These are phyloP conservation scores for Astreopora myriophthalma DNA, from an alignment of 64 coral and sea anemone genomes.

Conservation along the genomic window DNA sequence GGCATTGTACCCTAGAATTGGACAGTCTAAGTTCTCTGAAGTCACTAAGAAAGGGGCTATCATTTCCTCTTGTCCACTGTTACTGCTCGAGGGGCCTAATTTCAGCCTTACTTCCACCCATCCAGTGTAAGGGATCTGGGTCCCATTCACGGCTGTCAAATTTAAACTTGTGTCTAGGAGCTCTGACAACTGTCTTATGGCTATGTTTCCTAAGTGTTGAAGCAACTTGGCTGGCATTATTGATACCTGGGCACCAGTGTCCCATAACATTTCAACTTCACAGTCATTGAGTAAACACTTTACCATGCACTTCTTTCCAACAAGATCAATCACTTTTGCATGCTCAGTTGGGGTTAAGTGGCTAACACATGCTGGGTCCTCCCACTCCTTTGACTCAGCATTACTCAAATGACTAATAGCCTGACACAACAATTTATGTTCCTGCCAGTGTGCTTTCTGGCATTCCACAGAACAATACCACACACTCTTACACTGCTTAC, in stretches of 20 bases:
- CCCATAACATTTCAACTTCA: slow-evolving; percentile 26
- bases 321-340: slow-evolving; percentile 22
- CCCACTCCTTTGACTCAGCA: neutral
- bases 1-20: slow-evolving; percentile 54
- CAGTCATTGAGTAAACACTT: slow-evolving; percentile 36
- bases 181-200: slow-evolving; percentile 12
- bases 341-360: slow-evolving; percentile 49
- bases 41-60: slow-evolving; percentile 43
- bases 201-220: neutral
- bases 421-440: slow-evolving; percentile 6
- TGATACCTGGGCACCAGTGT: slow-evolving; percentile 71
- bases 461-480: no score
- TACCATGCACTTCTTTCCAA: slow-evolving; percentile 37
- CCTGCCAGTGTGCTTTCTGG: no score
- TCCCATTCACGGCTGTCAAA: slow-evolving; percentile 51
- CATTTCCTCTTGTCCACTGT: neutral
- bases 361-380: slow-evolving; percentile 10
- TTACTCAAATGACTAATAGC: neutral
- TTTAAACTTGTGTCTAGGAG: slow-evolving; percentile 19
- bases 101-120: slow-evolving; percentile 45
- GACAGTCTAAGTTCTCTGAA: slow-evolving; percentile 23
- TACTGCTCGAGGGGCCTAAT: neutral
- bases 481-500: no score
- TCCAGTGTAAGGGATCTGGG: slow-evolving; percentile 18
- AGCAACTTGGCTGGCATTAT: neutral